Evolutionary conservation across 1,140 invertebrate genomes (phyloP), one percentile per base, ranked within the genome.

Genomic region (Uloborus diversus): DNA sequence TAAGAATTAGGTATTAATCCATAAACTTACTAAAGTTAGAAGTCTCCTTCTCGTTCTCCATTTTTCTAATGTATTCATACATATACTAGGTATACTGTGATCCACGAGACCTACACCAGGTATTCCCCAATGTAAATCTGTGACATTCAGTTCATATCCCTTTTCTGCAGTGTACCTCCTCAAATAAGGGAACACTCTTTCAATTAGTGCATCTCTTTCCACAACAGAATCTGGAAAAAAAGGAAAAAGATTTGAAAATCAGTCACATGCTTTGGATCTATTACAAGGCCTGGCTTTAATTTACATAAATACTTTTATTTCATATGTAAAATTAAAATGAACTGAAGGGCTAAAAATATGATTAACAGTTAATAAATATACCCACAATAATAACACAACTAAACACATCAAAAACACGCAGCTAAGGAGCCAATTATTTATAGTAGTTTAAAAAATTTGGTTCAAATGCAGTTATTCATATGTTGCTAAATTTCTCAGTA

Each of bases 41-140:
- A 81, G 47, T 64, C 61, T 53, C 49, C 80, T 57, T 42, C 80
- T 81, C 17, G 64, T 66, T 23, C 69, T 76, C 62, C 70, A 64
- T 27, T 81, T 59, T 37, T 78, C 65, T 37, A 81, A 47, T 9
- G 47, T 51, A 25, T 47, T 89, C 53, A 93, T 88, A 82, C 92
- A 93, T 51, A 93, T 89, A 83, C 92, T 91, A 0, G 91, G 92
- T 85, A 93, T 92, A 81, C 91, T 89, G 84, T 92, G 91, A 85
- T 92, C 90, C 42, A 91, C 86, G 82, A 91, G 90, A 81, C 91
- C 90, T 81, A 91, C 91, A 9, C 91, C 86, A 5, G 89, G 88
- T 2, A 90, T 91, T 76, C 91, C 89, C 91, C 91, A 92, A 84
- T 92, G 91, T 0, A 92, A 85, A 85, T 92, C 91, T 0, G 91